Conservation (phyloP, 2,888 invertebrate genomes). For the Synergus umbraculus region DNA sequence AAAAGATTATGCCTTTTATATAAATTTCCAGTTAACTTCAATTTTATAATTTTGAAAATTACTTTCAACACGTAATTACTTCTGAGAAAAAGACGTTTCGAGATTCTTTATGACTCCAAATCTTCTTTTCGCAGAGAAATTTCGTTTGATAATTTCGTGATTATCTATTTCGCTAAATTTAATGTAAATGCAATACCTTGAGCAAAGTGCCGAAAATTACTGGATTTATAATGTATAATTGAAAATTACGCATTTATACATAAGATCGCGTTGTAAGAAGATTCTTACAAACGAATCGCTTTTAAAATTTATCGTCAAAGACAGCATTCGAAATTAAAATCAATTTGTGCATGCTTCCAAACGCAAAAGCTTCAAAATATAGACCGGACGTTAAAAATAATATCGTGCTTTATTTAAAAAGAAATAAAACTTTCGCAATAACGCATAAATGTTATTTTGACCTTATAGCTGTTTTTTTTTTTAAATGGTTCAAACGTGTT, state of each 20-base stretch:
- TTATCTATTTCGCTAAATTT: background rate
- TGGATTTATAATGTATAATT: background rate
- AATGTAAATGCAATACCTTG: slow-evolving; percentile 18
- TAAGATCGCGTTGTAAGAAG: background rate
- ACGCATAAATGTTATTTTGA: slow-evolving; percentile 6
- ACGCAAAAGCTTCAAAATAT: background rate
- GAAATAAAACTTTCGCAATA: background rate
- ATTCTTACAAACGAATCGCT: background rate
- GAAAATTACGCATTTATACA: background rate
- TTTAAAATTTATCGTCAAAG: background rate
- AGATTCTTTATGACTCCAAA: slow-evolving; percentile 29
- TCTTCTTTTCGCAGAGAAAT: background rate
- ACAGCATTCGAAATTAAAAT: background rate
- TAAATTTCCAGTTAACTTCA: background rate
- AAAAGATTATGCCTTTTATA: slow-evolving; percentile 7
- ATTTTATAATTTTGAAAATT: slow-evolving; percentile 1
- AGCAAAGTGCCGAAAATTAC: slow-evolving; percentile 25
- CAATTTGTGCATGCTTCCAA: slow-evolving; percentile 6
- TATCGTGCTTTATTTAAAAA: background rate
- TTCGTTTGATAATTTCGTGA: slow-evolving; percentile 11
- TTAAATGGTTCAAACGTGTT: slow-evolving; percentile 12
- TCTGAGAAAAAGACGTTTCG: background rate
- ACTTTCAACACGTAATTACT: background rate
- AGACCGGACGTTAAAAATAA: background rate
- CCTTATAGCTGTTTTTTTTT: background rate